phyloP scores from a whole-genome alignment of 1,140 invertebrate genomes.

The Drosophila tropicalis region DNA sequence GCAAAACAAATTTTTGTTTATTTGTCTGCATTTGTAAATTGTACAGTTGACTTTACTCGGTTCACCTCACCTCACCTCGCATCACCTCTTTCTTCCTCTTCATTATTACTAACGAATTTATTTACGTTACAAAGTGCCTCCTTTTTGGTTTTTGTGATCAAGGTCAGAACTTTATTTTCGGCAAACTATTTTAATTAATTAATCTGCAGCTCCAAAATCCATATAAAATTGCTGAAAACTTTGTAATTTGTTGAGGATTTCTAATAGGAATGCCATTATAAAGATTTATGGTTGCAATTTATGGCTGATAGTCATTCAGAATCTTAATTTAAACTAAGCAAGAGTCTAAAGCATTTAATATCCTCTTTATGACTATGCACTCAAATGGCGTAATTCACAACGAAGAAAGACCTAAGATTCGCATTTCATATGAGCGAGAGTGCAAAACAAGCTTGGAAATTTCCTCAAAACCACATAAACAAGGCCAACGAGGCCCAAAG shows the following conservation, averaged over 20 bases:
- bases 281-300: too few species aligned
- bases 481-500: slow-evolving; percentile 10
- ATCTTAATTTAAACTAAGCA: neutral
- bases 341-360: neutral
- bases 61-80: neutral
- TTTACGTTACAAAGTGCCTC: neutral
- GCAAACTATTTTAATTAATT: too few species aligned
- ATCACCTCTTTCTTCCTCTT: too few species aligned
- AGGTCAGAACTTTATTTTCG: too few species aligned
- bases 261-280: too few species aligned
- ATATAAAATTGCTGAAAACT: too few species aligned
- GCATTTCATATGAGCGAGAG: neutral
- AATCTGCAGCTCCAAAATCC: too few species aligned
- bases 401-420: neutral
- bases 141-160: neutral
- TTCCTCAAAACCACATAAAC: slow-evolving; percentile 13
- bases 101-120: neutral
- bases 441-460: slow-evolving; percentile 8
- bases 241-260: too few species aligned
- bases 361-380: slow-evolving; percentile 5
- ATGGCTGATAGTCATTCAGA: neutral
- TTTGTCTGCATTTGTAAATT: slow-evolving; percentile 38
- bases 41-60: neutral
- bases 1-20: slow-evolving; percentile 73
- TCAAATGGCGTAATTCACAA: neutral